phyloP scores from a whole-genome alignment of 2,888 invertebrate species.

The Antitype chi region DNA sequence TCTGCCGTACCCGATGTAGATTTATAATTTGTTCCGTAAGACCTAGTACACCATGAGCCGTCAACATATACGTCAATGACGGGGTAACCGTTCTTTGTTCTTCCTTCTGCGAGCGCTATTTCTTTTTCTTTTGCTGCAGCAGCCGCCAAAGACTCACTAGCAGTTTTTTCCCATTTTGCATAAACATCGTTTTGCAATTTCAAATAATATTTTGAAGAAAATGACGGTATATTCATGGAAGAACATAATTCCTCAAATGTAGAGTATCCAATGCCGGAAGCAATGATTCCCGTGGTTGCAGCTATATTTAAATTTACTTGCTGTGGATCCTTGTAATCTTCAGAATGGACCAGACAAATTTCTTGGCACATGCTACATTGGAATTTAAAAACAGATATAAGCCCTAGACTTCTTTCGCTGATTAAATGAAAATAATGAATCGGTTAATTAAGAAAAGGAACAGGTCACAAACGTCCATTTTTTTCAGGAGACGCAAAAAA shows the following conservation, averaged over 20 bases:
- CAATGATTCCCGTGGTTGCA: slow-evolving; percentile 40
- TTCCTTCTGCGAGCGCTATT: slow-evolving; percentile 49
- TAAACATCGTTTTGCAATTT: slow-evolving; percentile 31
- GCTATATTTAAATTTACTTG: slow-evolving; percentile 37
- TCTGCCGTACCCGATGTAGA: slow-evolving; percentile 8
- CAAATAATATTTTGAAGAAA: slow-evolving; percentile 26
- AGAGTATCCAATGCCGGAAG: slow-evolving; percentile 45
- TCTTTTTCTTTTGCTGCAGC: slow-evolving; percentile 56
- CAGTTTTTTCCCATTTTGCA: slow-evolving; percentile 27
- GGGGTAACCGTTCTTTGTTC: slow-evolving; percentile 44
- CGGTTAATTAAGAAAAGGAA: not conserved
- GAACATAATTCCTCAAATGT: slow-evolving; percentile 37
- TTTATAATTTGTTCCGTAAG: slow-evolving; percentile 17
- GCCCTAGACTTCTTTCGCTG: slow-evolving; percentile 27
- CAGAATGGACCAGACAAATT: slow-evolving; percentile 17
- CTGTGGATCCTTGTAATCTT: slow-evolving; percentile 18
- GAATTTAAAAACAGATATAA: slow-evolving; percentile 38
- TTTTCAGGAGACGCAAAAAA: not conserved
- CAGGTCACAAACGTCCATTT: not conserved
- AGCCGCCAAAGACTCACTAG: not conserved
- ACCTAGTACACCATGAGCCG: slow-evolving; percentile 52
- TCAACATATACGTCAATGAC: slow-evolving; percentile 56
- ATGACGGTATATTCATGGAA: slow-evolving; percentile 38
- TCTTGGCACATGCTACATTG: slow-evolving; percentile 37
- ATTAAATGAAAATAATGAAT: slow-evolving; percentile 22